Conservation (phyloP, 1,140 invertebrate species). For the Periplaneta americana region DNA sequence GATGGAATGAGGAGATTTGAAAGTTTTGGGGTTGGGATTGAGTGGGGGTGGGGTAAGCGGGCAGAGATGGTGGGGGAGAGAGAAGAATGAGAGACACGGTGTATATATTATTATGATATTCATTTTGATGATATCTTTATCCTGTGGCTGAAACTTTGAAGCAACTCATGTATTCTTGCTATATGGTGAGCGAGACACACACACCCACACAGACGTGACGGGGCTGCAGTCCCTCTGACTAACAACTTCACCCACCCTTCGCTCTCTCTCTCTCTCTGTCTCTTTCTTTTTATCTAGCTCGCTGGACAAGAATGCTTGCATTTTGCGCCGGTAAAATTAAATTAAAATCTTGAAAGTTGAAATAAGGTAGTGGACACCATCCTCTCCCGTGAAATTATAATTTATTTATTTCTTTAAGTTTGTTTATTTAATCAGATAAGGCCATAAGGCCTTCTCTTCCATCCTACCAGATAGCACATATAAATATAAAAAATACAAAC, state of each 20-base stretch:
- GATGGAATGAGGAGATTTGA: not conserved
- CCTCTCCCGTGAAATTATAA: too few species aligned
- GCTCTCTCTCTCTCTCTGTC: too few species aligned
- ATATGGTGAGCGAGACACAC: not conserved
- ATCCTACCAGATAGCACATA: too few species aligned
- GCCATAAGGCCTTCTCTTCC: too few species aligned
- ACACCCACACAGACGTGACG: not conserved
- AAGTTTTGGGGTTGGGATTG: not conserved
- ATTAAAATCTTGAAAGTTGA: too few species aligned
- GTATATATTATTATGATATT: not conserved
- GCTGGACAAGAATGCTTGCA: not conserved
- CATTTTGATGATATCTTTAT: not conserved
- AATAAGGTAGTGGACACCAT: too few species aligned
- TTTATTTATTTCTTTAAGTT: too few species aligned
- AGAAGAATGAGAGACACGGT: not conserved
- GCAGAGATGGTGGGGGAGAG: not conserved
- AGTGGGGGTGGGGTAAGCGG: not conserved
- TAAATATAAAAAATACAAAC: too few species aligned
- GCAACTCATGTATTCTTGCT: not conserved
- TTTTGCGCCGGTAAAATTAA: too few species aligned
- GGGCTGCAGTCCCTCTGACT: not conserved
- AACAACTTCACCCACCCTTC: not conserved
- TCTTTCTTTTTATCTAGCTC: not conserved
- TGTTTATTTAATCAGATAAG: too few species aligned
- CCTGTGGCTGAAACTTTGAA: not conserved